Conservation (phyloP, 2,113 vertebrate species). For the Nymphicus hollandicus region DNA sequence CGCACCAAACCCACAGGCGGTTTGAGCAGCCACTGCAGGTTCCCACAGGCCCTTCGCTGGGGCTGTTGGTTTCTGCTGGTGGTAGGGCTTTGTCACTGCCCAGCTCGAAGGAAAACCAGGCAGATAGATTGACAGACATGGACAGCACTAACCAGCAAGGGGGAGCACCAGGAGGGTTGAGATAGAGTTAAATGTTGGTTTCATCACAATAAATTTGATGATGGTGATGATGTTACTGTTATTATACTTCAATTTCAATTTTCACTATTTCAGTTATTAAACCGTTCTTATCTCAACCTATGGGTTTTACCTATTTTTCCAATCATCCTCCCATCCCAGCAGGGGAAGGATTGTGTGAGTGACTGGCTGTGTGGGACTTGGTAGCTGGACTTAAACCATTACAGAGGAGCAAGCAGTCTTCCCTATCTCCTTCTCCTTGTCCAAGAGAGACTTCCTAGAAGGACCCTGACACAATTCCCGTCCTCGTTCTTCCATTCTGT, state of each 20-base stretch:
- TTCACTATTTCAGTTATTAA: not conserved
- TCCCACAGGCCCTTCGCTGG: rapidly evolving
- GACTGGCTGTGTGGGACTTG: not conserved
- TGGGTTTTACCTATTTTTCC: not conserved
- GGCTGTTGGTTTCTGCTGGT: not conserved
- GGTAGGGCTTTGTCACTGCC: not conserved
- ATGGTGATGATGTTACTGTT: not conserved
- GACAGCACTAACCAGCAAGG: not conserved
- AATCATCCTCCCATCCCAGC: not conserved
- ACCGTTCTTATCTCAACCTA: not conserved
- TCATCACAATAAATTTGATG: not conserved
- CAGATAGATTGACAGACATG: rapidly evolving
- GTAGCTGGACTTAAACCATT: not conserved
- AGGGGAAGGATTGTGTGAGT: not conserved
- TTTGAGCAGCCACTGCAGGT: not conserved
- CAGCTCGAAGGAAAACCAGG: not conserved
- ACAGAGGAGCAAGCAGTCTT: not conserved
- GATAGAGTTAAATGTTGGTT: not conserved
- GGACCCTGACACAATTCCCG: not conserved
- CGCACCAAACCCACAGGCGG: not conserved
- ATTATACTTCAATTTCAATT: not conserved
- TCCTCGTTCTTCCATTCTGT: not conserved
- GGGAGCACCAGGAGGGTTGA: not conserved
- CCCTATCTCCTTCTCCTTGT: not conserved
- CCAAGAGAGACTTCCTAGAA: not conserved